phyloP scores from a whole-genome alignment of 2,113 vertebrate genomes.

The Sialia sialis region DNA sequence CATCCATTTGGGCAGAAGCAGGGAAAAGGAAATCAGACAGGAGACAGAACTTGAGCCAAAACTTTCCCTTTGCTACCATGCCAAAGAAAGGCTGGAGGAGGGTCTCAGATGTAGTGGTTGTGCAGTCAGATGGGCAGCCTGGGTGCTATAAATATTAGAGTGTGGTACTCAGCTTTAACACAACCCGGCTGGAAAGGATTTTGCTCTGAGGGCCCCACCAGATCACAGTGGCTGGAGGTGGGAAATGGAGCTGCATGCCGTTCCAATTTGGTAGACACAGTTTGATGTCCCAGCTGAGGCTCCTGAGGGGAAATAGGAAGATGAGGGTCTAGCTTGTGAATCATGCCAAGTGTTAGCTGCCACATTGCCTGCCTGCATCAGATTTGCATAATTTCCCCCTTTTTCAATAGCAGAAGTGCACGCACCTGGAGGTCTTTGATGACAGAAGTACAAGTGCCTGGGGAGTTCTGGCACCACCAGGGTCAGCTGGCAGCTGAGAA shows the following conservation, averaged over 20 bases:
- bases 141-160: not conserved
- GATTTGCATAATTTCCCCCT: constrained; percentile 50
- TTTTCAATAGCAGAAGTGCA: constrained; percentile 36
- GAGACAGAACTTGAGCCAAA: not conserved
- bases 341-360: constrained; percentile 1
- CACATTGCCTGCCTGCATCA: constrained; percentile 34
- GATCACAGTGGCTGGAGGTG: not conserved
- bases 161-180: not conserved
- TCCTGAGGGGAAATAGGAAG: constrained; percentile 21
- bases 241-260: not conserved
- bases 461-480: constrained; percentile 34
- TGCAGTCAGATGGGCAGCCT: not conserved
- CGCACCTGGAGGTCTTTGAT: constrained; percentile 44
- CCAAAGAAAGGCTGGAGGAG: not conserved
- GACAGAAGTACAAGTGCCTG: not conserved
- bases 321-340: not conserved
- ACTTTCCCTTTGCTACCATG: not conserved
- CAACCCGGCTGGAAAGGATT: not conserved
- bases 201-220: not conserved
- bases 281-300: constrained; percentile 41
- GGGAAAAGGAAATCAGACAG: not conserved
- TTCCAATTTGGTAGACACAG: not conserved
- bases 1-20: not conserved
- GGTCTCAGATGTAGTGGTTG: not conserved
- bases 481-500: constrained; percentile 11